Conservation (phyloP, 1,140 invertebrate genomes). For the Musca domestica region DNA sequence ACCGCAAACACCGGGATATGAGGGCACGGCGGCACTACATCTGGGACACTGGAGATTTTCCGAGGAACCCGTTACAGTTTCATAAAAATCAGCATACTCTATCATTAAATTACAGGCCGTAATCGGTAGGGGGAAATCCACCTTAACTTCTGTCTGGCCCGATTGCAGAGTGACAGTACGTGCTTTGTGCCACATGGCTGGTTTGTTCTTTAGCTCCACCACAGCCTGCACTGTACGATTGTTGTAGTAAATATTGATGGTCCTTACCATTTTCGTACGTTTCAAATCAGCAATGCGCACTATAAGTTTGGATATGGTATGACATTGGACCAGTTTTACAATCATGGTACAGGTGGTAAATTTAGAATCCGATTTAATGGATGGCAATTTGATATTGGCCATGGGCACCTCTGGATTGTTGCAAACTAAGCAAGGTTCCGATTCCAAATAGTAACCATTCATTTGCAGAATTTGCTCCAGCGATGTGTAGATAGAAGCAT, state of each 20-base stretch:
- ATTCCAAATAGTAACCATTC: constrained; percentile 95
- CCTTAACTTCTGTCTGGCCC: constrained; percentile 90
- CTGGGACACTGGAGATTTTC: constrained; percentile 95
- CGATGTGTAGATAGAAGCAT: constrained; percentile 89
- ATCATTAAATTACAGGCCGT: constrained; percentile 99
- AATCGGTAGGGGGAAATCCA: constrained; percentile 94
- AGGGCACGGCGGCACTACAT: constrained; percentile 92
- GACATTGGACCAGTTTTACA: constrained; percentile 90
- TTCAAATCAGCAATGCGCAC: constrained; percentile 93
- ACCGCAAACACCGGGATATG: constrained; percentile 94
- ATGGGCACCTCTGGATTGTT: constrained; percentile 96
- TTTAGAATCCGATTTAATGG: constrained; percentile 94
- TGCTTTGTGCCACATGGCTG: constrained; percentile 93
- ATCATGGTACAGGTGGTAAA: constrained; percentile 98
- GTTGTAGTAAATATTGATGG: constrained; percentile 96
- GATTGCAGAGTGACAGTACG: constrained; percentile 85
- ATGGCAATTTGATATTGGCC: constrained; percentile 86
- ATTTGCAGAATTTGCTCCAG: constrained; percentile 90
- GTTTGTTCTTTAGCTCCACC: constrained; percentile 88
- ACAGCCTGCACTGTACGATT: constrained; percentile 94
- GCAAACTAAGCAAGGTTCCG: constrained; percentile 94
- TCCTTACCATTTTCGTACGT: constrained; percentile 94
- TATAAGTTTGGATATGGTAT: constrained; percentile 92
- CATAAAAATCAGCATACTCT: constrained; percentile 97
- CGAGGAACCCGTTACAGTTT: constrained; percentile 75